These are phyloP conservation scores for Brachionus paranguensis DNA, from an alignment of 1,140 invertebrate genomes.

Conservation along the genomic window DNA sequence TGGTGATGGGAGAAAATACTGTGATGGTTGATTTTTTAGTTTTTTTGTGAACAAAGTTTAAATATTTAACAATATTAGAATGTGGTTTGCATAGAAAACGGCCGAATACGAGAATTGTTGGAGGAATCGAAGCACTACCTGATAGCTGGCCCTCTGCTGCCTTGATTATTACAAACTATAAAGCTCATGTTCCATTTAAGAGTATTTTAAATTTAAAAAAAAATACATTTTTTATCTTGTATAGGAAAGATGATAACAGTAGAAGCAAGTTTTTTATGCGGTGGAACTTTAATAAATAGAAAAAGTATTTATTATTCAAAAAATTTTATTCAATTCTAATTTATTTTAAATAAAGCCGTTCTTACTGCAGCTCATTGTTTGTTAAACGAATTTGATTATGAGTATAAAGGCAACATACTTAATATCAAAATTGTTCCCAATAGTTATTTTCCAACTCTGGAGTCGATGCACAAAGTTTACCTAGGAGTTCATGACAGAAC, in stretches of 20 bases:
- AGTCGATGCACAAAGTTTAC: constrained; percentile 5
- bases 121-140: constrained; percentile 15
- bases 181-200: not conserved
- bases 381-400: constrained; percentile 23
- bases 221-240: not conserved
- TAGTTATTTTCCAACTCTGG: not conserved
- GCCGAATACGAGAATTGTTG: constrained; percentile 14
- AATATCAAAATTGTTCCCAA: not conserved
- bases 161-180: not conserved
- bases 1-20: constrained; percentile 22
- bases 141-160: constrained; percentile 14
- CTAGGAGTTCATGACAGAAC: constrained; percentile 29
- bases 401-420: not conserved
- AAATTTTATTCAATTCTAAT: not conserved
- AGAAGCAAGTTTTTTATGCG: constrained; percentile 10
- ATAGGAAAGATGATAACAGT: not conserved
- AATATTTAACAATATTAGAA: not conserved
- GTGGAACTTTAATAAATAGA: constrained; percentile 32
- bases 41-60: not conserved
- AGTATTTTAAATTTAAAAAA: not conserved
- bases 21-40: not conserved
- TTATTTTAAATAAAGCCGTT: not conserved
- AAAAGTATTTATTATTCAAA: not conserved
- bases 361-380: constrained; percentile 38
- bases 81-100: not conserved